These are phyloP conservation scores for Heliothis subflexa DNA, from an alignment of 1,140 invertebrate genomes.

Conservation along the genomic window DNA sequence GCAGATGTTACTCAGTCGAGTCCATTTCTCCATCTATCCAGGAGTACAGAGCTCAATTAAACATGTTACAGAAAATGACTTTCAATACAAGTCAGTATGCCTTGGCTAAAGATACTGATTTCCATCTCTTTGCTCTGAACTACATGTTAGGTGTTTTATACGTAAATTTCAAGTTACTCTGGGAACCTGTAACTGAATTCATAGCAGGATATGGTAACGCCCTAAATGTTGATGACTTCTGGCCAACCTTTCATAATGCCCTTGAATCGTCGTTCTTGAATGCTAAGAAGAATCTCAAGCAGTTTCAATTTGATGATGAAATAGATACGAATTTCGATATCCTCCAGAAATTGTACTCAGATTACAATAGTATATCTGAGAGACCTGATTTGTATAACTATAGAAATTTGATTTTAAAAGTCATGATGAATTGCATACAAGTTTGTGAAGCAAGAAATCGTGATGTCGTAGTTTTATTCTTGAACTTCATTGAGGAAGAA, in stretches of 20 bases:
- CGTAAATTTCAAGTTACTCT: slow-evolving; percentile 95
- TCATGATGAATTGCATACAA: slow-evolving; percentile 90
- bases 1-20: slow-evolving; percentile 90
- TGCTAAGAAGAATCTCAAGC: slow-evolving; percentile 72
- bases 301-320: slow-evolving; percentile 73
- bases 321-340: slow-evolving; percentile 66
- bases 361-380: slow-evolving; percentile 81
- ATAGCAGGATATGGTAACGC: slow-evolving; percentile 91
- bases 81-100: slow-evolving; percentile 87
- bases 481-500: slow-evolving; percentile 92
- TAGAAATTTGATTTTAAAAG: slow-evolving; percentile 92
- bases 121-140: slow-evolving; percentile 88
- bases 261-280: slow-evolving; percentile 83
- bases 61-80: slow-evolving; percentile 90
- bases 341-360: slow-evolving; percentile 70
- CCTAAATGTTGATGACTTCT: slow-evolving; percentile 90
- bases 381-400: slow-evolving; percentile 92
- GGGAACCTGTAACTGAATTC: slow-evolving; percentile 93
- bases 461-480: slow-evolving; percentile 91
- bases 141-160: slow-evolving; percentile 94
- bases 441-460: slow-evolving; percentile 92
- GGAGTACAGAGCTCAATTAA: slow-evolving; percentile 92
- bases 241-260: slow-evolving; percentile 90
- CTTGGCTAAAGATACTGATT: slow-evolving; percentile 86
- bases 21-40: slow-evolving; percentile 89